phyloP scores from a whole-genome alignment of 2,797 vertebrate species.

The Chelonia mydas region DNA sequence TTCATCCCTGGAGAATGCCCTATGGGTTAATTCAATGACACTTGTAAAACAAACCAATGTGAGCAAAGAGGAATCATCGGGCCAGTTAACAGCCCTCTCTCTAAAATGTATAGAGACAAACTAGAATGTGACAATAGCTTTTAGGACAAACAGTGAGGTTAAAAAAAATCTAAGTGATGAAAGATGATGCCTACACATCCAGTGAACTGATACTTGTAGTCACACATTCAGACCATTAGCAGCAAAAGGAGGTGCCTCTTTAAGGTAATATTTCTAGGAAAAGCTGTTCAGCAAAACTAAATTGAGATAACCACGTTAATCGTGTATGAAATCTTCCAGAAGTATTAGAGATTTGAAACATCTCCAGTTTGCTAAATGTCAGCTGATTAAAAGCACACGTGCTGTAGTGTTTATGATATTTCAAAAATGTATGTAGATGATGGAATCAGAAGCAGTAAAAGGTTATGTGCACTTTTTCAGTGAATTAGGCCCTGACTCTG shows the following conservation, averaged over 20 bases:
- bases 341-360: constrained; percentile 13
- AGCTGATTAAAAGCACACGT: not conserved
- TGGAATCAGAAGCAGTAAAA: not conserved
- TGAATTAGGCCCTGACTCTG: not conserved
- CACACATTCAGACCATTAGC: not conserved
- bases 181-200: constrained; percentile 16
- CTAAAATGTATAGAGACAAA: constrained; percentile 25
- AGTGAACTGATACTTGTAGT: not conserved
- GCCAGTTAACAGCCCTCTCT: not conserved
- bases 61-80: not conserved
- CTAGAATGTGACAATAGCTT: not conserved
- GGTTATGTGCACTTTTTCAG: not conserved
- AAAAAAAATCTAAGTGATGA: not conserved
- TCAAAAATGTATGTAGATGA: constrained; percentile 22
- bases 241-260: not conserved
- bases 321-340: not conserved
- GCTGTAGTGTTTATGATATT: not conserved
- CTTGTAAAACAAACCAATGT: constrained; percentile 23
- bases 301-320: constrained; percentile 15
- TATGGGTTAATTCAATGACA: not conserved
- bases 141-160: not conserved
- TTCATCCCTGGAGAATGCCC: not conserved
- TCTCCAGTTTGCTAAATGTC: constrained; percentile 13
- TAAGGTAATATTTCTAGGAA: not conserved
- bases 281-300: not conserved